phyloP scores from a whole-genome alignment of 2,888 invertebrate genomes.

The Aphodius sticticus region DNA sequence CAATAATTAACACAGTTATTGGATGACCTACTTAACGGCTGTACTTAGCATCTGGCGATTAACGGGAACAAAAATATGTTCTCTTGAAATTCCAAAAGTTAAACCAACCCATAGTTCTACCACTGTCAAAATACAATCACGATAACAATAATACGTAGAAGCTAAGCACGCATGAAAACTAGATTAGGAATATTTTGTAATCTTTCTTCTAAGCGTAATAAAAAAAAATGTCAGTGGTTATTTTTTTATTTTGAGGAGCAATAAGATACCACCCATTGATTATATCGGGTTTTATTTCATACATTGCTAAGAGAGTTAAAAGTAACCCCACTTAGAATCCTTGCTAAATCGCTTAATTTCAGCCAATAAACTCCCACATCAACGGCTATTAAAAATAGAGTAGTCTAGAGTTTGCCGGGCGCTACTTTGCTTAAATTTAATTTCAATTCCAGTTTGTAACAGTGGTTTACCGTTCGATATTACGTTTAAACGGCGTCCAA shows the following conservation, averaged over 20 bases:
- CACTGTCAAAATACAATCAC: too few species aligned
- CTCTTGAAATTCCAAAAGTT: background rate
- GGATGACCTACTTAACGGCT: background rate
- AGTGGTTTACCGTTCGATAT: conserved; percentile 15
- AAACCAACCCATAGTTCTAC: background rate
- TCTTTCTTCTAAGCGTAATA: too few species aligned
- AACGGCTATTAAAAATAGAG: background rate
- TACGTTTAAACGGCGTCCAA: conserved; percentile 12
- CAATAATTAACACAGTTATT: background rate
- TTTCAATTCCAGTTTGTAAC: background rate
- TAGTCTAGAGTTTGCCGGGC: background rate
- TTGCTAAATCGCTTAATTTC: background rate
- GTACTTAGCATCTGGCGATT: background rate
- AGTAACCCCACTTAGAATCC: background rate
- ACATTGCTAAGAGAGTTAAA: too few species aligned
- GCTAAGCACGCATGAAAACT: too few species aligned
- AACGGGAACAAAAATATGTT: background rate
- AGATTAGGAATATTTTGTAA: too few species aligned
- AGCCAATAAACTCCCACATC: background rate
- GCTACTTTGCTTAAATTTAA: background rate
- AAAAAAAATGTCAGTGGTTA: too few species aligned
- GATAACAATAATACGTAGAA: too few species aligned
- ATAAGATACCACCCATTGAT: too few species aligned
- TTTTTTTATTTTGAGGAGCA: too few species aligned
- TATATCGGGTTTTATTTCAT: too few species aligned